phyloP scores from a whole-genome alignment of 2,888 invertebrate species.

The Drosophila dives region DNA sequence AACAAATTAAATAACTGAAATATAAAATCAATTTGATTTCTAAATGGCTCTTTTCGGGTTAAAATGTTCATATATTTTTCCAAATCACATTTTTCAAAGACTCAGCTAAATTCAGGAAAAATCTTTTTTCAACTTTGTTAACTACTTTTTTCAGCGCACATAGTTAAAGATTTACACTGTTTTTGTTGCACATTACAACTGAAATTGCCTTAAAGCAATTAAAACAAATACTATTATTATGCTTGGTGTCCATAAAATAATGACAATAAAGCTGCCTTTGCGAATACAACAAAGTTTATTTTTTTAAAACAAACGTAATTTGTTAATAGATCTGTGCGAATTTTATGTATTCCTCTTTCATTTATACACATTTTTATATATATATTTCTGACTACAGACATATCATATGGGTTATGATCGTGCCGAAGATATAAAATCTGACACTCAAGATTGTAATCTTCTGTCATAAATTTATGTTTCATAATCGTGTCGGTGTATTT shows the following conservation, averaged over 20 bases:
- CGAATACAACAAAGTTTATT: constrained; percentile 2
- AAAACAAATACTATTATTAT: constrained; percentile 4
- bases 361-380: not conserved
- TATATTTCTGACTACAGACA: not conserved
- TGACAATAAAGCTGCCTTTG: constrained; percentile 2
- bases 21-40: not conserved
- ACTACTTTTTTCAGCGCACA: not conserved
- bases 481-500: constrained; percentile 8
- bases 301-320: not conserved
- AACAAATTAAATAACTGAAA: too few relatives aligned
- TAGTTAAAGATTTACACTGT: not conserved
- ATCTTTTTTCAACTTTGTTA: not conserved
- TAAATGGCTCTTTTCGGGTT: too few relatives aligned
- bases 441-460: constrained; percentile 3
- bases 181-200: not conserved
- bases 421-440: constrained; percentile 1
- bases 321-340: constrained; percentile 2
- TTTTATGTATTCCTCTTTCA: constrained; percentile 3
- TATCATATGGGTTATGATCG: not conserved
- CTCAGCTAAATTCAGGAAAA: not conserved
- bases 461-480: constrained; percentile 28
- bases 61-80: not conserved
- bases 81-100: too few relatives aligned
- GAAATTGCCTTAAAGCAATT: not conserved
- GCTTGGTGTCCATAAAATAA: not conserved